Evolutionary conservation across 1,140 invertebrate species (phyloP), one percentile per base, ranked within the genome.

Genomic region (Galleria mellonella): DNA sequence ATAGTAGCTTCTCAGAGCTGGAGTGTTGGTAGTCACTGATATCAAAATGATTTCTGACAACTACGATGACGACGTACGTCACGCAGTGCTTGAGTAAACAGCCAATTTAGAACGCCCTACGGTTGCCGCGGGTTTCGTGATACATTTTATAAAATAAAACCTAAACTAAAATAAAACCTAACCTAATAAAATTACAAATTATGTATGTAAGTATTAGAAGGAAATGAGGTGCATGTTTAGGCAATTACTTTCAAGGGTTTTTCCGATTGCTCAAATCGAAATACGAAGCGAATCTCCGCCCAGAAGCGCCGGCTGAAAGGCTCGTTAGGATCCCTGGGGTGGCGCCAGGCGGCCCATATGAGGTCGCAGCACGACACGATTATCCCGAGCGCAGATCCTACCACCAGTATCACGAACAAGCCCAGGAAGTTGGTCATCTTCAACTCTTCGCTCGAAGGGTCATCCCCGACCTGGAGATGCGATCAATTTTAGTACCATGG

Each of bases 371-470:
- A 67, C 27, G 83, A 77, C 23, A 82, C 50, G 40, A 73, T 40
- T 37, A 79, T 52, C 45, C 82, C 88, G 29, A 88, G 64, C 35
- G 72, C 72, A 62, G 86, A 85, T 33, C 88, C 89, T 55, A 87
- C 86, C 29, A 96, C 88, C 35, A 98, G 87, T 33, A 98, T 95
- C 32, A 98, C 92, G 82, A 98, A 99, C 11, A 99, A 92, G 29
- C 97, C 97, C 36, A 96, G 92, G 67, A 97, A 94, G 82, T 97
- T 98, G 51, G 92, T 91, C 23, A 98, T 92, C 5, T 93, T 94
- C 27, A 98, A 87, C 40, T 87, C 57, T 29, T 66, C 46, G 39
- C 54, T 77, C 15, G 60, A 69, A 35, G 30, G 51, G 4, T 67
- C 60, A 5, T 72, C 72, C 7, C 44, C 47, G 8, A 57, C 59